phyloP scores from a whole-genome alignment of 2,113 vertebrate genomes.

The Pelecanoides urinatrix region DNA sequence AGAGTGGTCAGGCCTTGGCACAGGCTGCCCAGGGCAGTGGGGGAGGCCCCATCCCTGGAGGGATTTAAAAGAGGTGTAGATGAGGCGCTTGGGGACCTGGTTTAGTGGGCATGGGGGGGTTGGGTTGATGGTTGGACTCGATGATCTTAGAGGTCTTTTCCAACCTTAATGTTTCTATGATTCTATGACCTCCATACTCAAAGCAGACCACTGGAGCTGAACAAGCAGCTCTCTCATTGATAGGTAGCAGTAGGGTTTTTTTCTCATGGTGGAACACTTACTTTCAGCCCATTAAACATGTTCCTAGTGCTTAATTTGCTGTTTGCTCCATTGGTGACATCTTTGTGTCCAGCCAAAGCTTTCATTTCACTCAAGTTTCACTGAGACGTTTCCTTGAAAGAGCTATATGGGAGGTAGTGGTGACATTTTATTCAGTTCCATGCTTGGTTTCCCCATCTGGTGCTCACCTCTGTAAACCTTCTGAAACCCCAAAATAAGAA shows the following conservation, averaged over 20 bases:
- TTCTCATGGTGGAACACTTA: not conserved
- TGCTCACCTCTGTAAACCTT: not conserved
- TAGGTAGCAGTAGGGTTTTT: not conserved
- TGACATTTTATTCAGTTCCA: not conserved
- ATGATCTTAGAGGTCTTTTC: too few relatives aligned
- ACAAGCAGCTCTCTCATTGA: not conserved
- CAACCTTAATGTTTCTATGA: too few relatives aligned
- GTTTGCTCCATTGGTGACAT: not conserved
- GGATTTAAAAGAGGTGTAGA: too few relatives aligned
- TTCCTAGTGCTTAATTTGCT: not conserved
- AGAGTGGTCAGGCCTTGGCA: too few relatives aligned
- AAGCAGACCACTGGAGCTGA: not conserved
- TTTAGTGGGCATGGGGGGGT: too few relatives aligned
- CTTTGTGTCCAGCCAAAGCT: not conserved
- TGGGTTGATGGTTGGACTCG: too few relatives aligned
- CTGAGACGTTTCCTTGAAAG: not conserved
- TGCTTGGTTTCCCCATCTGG: not conserved
- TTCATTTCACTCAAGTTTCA: not conserved
- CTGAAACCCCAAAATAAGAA: not conserved
- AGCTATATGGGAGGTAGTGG: not conserved
- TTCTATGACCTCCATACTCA: not conserved
- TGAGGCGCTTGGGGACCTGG: too few relatives aligned
- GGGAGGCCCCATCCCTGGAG: too few relatives aligned
- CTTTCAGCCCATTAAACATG: not conserved
- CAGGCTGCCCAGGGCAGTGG: too few relatives aligned